Evolutionary conservation across 2,113 vertebrate genomes (phyloP).

Genomic region (Gymnocephalus cernua): DNA sequence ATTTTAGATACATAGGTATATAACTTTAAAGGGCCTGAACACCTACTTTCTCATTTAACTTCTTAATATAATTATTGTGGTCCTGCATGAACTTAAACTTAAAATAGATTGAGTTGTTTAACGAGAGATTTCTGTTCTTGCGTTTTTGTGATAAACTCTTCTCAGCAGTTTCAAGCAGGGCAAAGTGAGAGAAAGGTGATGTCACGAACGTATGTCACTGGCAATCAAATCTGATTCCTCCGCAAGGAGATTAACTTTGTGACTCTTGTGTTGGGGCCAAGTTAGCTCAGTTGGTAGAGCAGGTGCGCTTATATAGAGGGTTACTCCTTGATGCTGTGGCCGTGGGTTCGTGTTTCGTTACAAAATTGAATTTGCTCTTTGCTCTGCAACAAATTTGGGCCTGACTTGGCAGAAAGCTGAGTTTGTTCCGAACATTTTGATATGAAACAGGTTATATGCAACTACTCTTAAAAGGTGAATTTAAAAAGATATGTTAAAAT

Average conservation of each 20-base stretch:
- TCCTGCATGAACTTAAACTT: neutral
- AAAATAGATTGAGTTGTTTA: neutral
- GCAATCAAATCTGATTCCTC: neutral
- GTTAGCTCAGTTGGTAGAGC: too few relatives aligned
- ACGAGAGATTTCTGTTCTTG: neutral
- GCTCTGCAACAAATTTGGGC: too few relatives aligned
- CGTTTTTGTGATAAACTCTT: neutral
- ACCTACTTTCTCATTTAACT: neutral
- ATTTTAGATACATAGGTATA: conserved; percentile 20
- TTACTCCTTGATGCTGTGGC: too few relatives aligned
- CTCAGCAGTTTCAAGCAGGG: neutral
- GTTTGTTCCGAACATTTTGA: too few relatives aligned
- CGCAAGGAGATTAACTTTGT: neutral
- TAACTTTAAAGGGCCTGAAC: neutral
- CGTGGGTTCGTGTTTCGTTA: too few relatives aligned
- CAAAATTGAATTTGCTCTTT: too few relatives aligned
- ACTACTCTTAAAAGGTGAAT: too few relatives aligned
- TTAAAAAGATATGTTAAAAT: too few relatives aligned
- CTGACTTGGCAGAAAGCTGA: too few relatives aligned
- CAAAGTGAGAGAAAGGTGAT: neutral
- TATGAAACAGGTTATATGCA: too few relatives aligned
- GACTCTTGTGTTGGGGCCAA: too few relatives aligned
- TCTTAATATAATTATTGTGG: neutral
- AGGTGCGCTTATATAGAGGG: too few relatives aligned
- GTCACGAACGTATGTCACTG: neutral